A percentile compares a stretch with the other conserved stretches of the same genome.
These are phyloP conservation scores for Macrotus californicus DNA, from an alignment of 2,113 vertebrate species.

Conservation along the genomic window DNA sequence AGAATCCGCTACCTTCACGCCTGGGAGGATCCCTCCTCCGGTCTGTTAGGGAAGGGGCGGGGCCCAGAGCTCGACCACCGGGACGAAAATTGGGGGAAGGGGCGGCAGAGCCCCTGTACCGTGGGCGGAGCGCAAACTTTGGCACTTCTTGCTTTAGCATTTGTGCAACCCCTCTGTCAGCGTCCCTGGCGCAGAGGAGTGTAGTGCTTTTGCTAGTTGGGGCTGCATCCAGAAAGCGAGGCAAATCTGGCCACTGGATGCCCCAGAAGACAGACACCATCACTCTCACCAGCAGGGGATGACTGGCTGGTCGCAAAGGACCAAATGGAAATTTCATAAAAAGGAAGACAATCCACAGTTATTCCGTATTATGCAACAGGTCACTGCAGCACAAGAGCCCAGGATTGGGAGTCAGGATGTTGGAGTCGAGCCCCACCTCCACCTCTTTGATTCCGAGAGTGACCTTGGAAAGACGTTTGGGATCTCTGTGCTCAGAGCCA, in stretches of 20 bases:
- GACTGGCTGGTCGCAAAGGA: constrained; percentile 16
- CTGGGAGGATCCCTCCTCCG: not conserved
- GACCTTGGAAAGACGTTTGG: not conserved
- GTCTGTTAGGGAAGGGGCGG: constrained; percentile 30
- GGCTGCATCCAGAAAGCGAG: constrained; percentile 21
- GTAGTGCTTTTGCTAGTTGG: not conserved
- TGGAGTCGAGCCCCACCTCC: not conserved
- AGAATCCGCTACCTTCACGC: not conserved
- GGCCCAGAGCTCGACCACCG: not conserved
- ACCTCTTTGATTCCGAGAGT: not conserved
- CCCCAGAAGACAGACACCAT: constrained; percentile 28
- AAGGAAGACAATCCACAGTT: constrained; percentile 33
- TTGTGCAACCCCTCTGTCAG: not conserved
- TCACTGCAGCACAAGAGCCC: constrained; percentile 18
- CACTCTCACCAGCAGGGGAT: not conserved
- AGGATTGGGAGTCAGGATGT: not conserved
- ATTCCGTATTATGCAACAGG: constrained; percentile 53
- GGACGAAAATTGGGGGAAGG: not conserved
- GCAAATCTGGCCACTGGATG: not conserved
- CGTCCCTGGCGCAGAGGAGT: not conserved
- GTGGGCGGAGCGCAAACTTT: not conserved
- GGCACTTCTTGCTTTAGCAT: constrained; percentile 4
- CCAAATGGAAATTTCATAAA: constrained; percentile 60
- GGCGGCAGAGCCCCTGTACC: not conserved
- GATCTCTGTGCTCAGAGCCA: not conserved